Percentiles rank a stretch among this genome's conserved stretches.
These are phyloP conservation scores for Neomonachus schauinslandi DNA, from an alignment of 2,113 vertebrate species.

Conservation along the genomic window DNA sequence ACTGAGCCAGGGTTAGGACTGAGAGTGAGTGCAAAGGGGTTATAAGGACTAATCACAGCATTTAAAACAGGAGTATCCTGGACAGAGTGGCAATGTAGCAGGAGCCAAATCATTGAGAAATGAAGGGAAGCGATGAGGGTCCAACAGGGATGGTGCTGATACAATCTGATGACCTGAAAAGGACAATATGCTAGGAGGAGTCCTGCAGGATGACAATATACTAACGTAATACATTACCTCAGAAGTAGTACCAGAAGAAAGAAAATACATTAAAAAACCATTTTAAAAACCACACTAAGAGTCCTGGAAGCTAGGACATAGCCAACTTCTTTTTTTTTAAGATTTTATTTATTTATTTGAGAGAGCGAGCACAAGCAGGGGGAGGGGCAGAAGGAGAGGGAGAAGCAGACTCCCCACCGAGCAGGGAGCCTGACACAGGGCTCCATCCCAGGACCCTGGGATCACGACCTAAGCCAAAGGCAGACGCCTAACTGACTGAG, in stretches of 20 bases:
- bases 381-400: too few relatives aligned
- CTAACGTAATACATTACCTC: not conserved
- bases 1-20: not conserved
- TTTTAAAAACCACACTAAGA: not conserved
- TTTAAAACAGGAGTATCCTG: not conserved
- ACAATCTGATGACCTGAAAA: not conserved
- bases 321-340: too few relatives aligned
- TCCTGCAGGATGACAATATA: not conserved
- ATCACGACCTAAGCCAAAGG: too few relatives aligned
- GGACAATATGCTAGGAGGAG: too few relatives aligned
- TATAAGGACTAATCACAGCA: rapidly evolving
- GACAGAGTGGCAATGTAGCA: not conserved
- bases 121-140: not conserved
- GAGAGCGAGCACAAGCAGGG: too few relatives aligned
- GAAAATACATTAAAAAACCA: not conserved
- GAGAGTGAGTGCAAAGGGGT: not conserved
- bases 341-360: too few relatives aligned
- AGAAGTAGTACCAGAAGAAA: not conserved
- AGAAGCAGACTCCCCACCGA: too few relatives aligned
- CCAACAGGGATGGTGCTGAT: not conserved
- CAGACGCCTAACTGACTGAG: too few relatives aligned
- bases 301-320: not conserved
- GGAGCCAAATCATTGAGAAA: too few relatives aligned
- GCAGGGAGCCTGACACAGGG: too few relatives aligned
- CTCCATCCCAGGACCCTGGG: too few relatives aligned